Conservation (phyloP, 1,140 invertebrate genomes). For the Drosophila pandora region DNA sequence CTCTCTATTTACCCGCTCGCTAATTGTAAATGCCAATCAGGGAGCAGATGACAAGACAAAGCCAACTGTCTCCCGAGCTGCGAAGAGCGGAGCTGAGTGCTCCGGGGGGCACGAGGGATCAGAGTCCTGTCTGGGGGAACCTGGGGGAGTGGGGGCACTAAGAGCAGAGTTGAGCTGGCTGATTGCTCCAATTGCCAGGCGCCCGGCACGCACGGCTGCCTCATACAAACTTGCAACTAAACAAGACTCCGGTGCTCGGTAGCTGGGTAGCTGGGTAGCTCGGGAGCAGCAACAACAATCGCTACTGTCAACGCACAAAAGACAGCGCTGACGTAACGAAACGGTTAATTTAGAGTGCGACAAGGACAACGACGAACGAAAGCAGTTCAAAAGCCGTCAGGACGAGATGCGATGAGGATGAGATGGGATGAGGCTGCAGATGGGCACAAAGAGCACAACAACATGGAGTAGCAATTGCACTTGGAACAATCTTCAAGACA, state of each 20-base stretch:
- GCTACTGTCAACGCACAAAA: slow-evolving; percentile 72
- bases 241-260: slow-evolving; percentile 41
- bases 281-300: slow-evolving; percentile 26
- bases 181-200: slow-evolving; percentile 77
- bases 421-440: slow-evolving; percentile 44
- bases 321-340: slow-evolving; percentile 75
- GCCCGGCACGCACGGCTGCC: slow-evolving; percentile 75
- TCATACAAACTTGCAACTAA: slow-evolving; percentile 77
- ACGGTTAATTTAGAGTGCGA: slow-evolving; percentile 78
- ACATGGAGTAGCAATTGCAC: slow-evolving; percentile 30
- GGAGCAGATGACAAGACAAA: slow-evolving; percentile 47
- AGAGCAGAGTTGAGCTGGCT: slow-evolving; percentile 53
- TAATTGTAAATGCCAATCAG: slow-evolving; percentile 83
- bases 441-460: slow-evolving; percentile 47
- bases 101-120: slow-evolving; percentile 1
- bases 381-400: slow-evolving; percentile 64
- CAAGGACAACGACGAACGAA: slow-evolving; percentile 56
- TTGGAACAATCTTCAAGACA: slow-evolving; percentile 13
- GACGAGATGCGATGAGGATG: slow-evolving; percentile 41
- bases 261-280: slow-evolving; percentile 8
- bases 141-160: slow-evolving; percentile 15
- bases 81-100: slow-evolving; percentile 7
- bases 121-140: slow-evolving; percentile 38
- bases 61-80: slow-evolving; percentile 38
- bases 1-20: slow-evolving; percentile 72